Evolutionary conservation across 2,888 invertebrate species (phyloP).

Genomic region (Mesorhabditis spiculigera): DNA sequence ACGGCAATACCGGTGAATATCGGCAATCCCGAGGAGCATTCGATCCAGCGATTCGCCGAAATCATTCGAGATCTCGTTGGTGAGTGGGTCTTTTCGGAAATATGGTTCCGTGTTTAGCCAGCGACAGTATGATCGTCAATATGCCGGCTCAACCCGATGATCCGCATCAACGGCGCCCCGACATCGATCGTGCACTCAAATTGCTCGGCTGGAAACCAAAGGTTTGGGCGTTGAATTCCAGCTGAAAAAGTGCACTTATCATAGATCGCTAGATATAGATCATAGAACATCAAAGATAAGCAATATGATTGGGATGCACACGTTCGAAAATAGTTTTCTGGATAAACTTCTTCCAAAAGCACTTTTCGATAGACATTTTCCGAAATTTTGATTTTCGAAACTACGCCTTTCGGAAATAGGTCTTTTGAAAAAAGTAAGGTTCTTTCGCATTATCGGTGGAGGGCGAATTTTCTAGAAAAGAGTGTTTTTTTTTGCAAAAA

Average conservation of each 20-base stretch:
- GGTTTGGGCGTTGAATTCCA: slow-evolving; percentile 62
- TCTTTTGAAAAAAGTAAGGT: too few relatives aligned
- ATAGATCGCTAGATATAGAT: not conserved
- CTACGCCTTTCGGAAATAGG: too few relatives aligned
- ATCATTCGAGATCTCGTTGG: slow-evolving; percentile 64
- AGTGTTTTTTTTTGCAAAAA: too few relatives aligned
- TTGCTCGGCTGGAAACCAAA: slow-evolving; percentile 87
- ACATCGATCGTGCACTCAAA: slow-evolving; percentile 81
- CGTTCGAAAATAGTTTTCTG: too few relatives aligned
- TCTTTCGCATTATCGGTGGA: too few relatives aligned
- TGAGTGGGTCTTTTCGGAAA: slow-evolving; percentile 42
- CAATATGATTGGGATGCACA: too few relatives aligned
- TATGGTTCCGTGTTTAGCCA: slow-evolving; percentile 68
- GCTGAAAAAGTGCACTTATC: not conserved
- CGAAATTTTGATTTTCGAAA: too few relatives aligned
- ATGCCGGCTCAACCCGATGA: slow-evolving; percentile 88
- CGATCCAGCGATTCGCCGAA: slow-evolving; percentile 74
- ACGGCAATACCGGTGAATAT: slow-evolving; percentile 88
- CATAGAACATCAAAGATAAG: not conserved
- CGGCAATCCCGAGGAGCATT: slow-evolving; percentile 96
- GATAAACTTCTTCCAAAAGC: too few relatives aligned
- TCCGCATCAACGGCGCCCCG: slow-evolving; percentile 87
- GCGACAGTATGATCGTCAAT: slow-evolving; percentile 78
- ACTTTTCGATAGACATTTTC: too few relatives aligned
- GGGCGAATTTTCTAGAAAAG: too few relatives aligned